Conservation (phyloP, 1,140 invertebrate genomes). For the Drosophila chauvacae region DNA sequence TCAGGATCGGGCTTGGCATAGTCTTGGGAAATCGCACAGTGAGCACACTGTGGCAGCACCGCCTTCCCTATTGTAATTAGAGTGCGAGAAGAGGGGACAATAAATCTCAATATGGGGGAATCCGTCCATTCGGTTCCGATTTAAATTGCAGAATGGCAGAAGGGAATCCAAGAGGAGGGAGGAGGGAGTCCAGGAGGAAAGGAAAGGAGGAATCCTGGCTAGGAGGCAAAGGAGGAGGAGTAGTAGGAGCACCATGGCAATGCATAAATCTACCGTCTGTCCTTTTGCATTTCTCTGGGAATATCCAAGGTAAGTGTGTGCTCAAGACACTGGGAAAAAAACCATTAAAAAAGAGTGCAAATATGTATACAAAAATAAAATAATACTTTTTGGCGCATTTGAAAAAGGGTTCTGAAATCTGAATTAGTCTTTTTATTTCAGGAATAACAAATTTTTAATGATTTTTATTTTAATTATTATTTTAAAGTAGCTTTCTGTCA, state of each 20-base stretch:
- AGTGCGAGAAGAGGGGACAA: conserved; percentile 44
- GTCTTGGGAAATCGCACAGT: conserved; percentile 4
- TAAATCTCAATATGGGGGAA: conserved; percentile 68
- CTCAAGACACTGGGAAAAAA: background rate
- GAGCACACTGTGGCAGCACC: conserved; percentile 14
- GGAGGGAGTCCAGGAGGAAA: background rate
- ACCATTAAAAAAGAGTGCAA: background rate
- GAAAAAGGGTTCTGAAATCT: background rate
- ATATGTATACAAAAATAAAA: background rate
- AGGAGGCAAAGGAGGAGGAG: background rate
- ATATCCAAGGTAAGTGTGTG: conserved; percentile 6
- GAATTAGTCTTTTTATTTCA: too few species aligned
- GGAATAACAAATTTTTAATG: too few species aligned
- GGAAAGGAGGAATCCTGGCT: too few species aligned
- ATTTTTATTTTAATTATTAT: too few species aligned
- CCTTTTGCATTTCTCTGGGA: conserved; percentile 7
- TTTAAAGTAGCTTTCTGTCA: too few species aligned
- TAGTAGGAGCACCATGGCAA: conserved; percentile 27
- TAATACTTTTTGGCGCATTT: background rate
- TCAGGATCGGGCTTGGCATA: conserved; percentile 29
- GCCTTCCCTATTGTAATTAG: conserved; percentile 72
- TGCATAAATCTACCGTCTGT: conserved; percentile 44
- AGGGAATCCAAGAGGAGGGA: background rate
- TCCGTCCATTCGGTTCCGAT: conserved; percentile 34
- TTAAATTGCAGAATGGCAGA: conserved; percentile 44